phyloP scores from a whole-genome alignment of 64 coral and sea anemone genomes.

The Dendronephthya gigantea region DNA sequence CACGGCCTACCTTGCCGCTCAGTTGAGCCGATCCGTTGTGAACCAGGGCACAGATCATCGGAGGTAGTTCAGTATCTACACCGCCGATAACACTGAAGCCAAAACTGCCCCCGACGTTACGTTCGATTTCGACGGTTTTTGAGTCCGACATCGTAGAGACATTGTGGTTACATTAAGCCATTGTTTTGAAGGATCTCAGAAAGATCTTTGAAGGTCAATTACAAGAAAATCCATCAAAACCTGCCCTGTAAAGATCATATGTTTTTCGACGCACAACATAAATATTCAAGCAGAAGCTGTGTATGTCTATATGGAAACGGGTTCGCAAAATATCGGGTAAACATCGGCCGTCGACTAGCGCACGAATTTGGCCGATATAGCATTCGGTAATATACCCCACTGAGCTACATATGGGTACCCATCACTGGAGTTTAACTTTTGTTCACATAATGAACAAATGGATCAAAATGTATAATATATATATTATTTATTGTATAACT shows the following conservation, averaged over 20 bases:
- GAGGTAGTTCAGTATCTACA: constrained; percentile 77
- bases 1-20: constrained; percentile 49
- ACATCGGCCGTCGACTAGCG: too few species aligned
- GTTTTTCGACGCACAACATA: background rate
- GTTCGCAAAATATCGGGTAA: background rate
- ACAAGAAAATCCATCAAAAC: background rate
- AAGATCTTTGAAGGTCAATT: background rate
- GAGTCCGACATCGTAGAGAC: background rate
- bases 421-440: too few species aligned
- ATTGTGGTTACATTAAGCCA: background rate
- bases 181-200: background rate
- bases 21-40: constrained; percentile 90
- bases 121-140: constrained; percentile 57
- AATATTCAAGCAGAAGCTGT: too few species aligned
- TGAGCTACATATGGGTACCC: too few species aligned
- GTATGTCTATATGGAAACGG: background rate
- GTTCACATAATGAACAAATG: background rate
- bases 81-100: constrained; percentile 99
- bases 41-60: constrained; percentile 92
- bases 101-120: constrained; percentile 82
- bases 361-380: too few species aligned
- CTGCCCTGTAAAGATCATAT: background rate
- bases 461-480: background rate
- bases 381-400: too few species aligned
- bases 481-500: constrained; percentile 34